These are phyloP conservation scores for Apostichopus californicus DNA, from an alignment of 35 echinoderm and acorn worm genomes.

Conservation along the genomic window DNA sequence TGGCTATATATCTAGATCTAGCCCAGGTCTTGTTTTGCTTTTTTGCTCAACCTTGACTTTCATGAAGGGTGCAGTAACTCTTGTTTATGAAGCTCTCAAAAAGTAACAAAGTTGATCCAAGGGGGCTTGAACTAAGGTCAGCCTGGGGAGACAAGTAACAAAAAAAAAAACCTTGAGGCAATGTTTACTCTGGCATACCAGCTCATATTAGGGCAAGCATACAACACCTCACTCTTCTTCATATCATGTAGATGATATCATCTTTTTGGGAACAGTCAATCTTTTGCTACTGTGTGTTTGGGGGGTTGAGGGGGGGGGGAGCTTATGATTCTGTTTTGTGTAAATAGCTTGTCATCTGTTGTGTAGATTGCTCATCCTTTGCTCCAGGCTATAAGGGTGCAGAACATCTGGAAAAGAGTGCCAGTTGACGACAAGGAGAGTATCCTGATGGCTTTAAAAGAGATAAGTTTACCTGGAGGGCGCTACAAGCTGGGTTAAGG, in stretches of 20 bases:
- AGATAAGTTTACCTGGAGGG: constrained; percentile 2
- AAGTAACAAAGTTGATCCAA: constrained; percentile 45
- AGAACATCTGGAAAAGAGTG: constrained; percentile 50
- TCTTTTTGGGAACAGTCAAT: neutral
- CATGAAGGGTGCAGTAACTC: neutral
- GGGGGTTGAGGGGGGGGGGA: neutral
- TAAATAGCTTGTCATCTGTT: constrained; percentile 60
- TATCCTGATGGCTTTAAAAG: neutral
- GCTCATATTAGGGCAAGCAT: constrained; percentile 11
- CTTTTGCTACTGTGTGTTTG: neutral
- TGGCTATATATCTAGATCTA: neutral
- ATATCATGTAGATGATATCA: neutral
- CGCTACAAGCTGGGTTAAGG: constrained; percentile 13
- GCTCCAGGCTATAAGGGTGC: neutral
- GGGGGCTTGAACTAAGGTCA: constrained; percentile 24
- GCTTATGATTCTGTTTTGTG: constrained; percentile 53
- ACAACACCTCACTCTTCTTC: neutral
- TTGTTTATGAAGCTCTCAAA: constrained; percentile 46
- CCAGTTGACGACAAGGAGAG: constrained; percentile 1
- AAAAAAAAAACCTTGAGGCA: neutral
- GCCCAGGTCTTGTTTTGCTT: neutral
- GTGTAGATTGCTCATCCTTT: constrained; percentile 41
- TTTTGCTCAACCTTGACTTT: constrained; percentile 38
- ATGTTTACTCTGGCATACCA: constrained; percentile 44
- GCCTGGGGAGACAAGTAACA: constrained; percentile 22